These are phyloP conservation scores for Menura novaehollandiae DNA, from an alignment of 2,113 vertebrate genomes.

Conservation along the genomic window DNA sequence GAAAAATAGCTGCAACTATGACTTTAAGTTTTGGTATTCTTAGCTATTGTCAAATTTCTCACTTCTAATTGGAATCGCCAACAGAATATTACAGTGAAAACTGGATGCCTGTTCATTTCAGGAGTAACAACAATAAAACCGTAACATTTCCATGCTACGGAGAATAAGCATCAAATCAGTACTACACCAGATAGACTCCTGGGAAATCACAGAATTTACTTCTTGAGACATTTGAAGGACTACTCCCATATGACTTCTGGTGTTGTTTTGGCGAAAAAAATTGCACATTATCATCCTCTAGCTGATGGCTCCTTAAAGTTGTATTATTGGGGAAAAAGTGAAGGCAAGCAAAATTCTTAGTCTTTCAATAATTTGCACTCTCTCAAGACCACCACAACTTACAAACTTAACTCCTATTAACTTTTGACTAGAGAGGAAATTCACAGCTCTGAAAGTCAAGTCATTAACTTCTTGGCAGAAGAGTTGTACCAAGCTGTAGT, in stretches of 20 bases:
- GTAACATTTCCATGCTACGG: background rate
- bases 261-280: background rate
- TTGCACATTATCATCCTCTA: background rate
- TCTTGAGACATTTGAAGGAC: background rate
- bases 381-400: background rate
- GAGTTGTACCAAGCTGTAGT: background rate
- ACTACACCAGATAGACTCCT: background rate
- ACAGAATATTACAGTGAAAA: background rate
- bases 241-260: background rate
- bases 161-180: background rate
- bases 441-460: background rate
- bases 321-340: background rate
- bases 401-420: background rate
- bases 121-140: background rate
- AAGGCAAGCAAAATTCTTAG: background rate
- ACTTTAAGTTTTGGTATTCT: background rate
- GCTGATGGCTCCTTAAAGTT: background rate
- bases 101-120: background rate
- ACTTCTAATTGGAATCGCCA: background rate
- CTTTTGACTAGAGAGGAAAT: background rate
- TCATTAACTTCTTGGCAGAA: background rate
- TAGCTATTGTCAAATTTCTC: background rate
- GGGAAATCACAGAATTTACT: background rate
- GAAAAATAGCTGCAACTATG: background rate
- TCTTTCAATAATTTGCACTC: background rate